These are phyloP conservation scores for Clarias fuscus DNA, from an alignment of 2,797 vertebrate species.

Conservation along the genomic window DNA sequence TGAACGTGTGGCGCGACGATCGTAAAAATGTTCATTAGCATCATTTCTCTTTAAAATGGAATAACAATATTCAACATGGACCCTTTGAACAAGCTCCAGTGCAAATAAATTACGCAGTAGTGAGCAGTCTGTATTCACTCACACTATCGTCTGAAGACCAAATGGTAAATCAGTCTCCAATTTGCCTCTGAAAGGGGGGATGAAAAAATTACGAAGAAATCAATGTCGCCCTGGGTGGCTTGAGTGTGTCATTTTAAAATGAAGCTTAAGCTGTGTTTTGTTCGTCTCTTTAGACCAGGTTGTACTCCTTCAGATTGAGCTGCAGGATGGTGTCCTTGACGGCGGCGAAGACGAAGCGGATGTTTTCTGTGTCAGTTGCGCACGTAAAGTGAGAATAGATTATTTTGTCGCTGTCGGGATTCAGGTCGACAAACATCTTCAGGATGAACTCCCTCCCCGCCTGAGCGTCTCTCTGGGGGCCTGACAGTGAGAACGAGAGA, in stretches of 20 bases:
- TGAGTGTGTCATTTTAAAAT: not conserved
- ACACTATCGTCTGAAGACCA: slow-evolving; percentile 26
- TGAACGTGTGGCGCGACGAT: slow-evolving; percentile 36
- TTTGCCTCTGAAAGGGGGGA: not conserved
- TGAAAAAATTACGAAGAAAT: not conserved
- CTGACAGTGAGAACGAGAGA: slow-evolving; percentile 64
- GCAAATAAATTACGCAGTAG: slow-evolving; percentile 49
- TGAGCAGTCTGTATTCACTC: slow-evolving; percentile 41
- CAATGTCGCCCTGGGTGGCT: not conserved
- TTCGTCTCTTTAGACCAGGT: slow-evolving; percentile 66
- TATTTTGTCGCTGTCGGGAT: slow-evolving; percentile 87
- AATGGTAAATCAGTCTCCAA: slow-evolving; percentile 25
- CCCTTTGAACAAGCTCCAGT: slow-evolving; percentile 38
- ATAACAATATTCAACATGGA: slow-evolving; percentile 32
- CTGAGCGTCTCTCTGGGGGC: slow-evolving; percentile 84
- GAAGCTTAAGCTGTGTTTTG: slow-evolving; percentile 12
- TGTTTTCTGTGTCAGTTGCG: slow-evolving; percentile 85
- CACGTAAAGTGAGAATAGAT: slow-evolving; percentile 88
- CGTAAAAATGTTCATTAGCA: slow-evolving; percentile 55
- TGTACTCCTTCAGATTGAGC: slow-evolving; percentile 75
- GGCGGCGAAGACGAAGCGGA: slow-evolving; percentile 79
- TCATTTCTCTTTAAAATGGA: slow-evolving; percentile 44
- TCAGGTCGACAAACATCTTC: slow-evolving; percentile 91
- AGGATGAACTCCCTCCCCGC: slow-evolving; percentile 89
- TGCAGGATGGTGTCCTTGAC: slow-evolving; percentile 91